Conservation (phyloP, 2,797 vertebrate species). For the Anguilla obscura region DNA sequence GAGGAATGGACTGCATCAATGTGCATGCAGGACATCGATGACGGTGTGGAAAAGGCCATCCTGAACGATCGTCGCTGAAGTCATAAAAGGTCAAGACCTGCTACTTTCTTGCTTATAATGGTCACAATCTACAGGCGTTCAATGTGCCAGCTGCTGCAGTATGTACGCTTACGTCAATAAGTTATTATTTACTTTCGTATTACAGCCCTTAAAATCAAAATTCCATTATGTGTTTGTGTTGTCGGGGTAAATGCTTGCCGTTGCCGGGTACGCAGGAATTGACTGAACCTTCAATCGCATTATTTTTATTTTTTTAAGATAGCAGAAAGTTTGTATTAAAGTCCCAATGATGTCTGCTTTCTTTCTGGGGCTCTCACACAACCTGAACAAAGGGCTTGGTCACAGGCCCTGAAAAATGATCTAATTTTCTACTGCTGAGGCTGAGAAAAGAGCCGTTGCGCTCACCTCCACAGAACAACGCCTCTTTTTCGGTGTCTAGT, state of each 20-base stretch:
- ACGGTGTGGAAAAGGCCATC: neutral
- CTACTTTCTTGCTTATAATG: neutral
- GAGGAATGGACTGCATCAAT: neutral
- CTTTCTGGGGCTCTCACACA: neutral
- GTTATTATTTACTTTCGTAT: neutral
- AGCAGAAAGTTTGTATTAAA: neutral
- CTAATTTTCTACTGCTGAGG: constrained; percentile 25
- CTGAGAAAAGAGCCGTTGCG: neutral
- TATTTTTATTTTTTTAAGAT: neutral
- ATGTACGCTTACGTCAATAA: neutral
- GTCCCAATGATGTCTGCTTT: neutral
- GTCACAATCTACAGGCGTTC: neutral
- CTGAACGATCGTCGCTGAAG: neutral
- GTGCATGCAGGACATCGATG: neutral
- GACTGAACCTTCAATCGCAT: neutral
- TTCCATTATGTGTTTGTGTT: constrained; percentile 11
- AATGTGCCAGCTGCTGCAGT: neutral
- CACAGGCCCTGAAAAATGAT: constrained; percentile 21
- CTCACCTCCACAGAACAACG: neutral
- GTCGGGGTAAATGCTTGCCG: neutral
- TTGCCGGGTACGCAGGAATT: neutral
- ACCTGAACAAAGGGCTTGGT: constrained; percentile 22
- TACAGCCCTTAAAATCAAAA: neutral
- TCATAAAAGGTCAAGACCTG: neutral
- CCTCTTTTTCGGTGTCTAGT: neutral